A percentile compares a stretch with the other conserved stretches of the same genome.
Evolutionary conservation across 1,140 invertebrate genomes (phyloP).

Genomic region (Dendroctonus ponderosae): DNA sequence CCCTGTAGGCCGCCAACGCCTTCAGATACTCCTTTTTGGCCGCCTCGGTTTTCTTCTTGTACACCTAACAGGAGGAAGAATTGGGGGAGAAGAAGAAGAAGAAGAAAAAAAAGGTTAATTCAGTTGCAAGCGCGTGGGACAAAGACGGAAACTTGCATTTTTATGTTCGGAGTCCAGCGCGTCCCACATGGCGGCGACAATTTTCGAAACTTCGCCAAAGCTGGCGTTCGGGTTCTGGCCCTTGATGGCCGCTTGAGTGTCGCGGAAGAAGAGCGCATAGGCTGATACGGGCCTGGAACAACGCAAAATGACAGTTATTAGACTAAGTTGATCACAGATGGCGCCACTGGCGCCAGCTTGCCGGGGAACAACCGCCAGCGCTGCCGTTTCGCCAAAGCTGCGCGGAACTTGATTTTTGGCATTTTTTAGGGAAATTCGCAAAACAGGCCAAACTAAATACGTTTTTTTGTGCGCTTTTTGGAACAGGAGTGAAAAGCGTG

Average conservation of each 20-base stretch:
- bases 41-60: conserved; percentile 95
- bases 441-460: too few relatives aligned
- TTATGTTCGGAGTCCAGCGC: conserved; percentile 90
- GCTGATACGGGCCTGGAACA: conserved; percentile 88
- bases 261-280: conserved; percentile 96
- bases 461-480: too few relatives aligned
- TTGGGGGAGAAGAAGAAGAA: too few relatives aligned
- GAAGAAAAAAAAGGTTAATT: too few relatives aligned
- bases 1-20: conserved; percentile 88
- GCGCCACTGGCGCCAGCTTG: too few relatives aligned
- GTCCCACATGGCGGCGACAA: conserved; percentile 98
- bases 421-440: too few relatives aligned
- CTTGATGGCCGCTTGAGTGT: conserved; percentile 96
- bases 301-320: conserved; percentile 6
- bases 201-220: conserved; percentile 98
- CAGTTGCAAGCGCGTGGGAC: too few relatives aligned
- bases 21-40: conserved; percentile 97
- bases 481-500: too few relatives aligned
- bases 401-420: too few relatives aligned
- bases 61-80: conserved; percentile 62
- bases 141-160: conserved; percentile 65
- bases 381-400: too few relatives aligned
- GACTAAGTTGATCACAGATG: too few relatives aligned
- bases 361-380: too few relatives aligned
- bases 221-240: conserved; percentile 94